phyloP scores from a whole-genome alignment of 2,113 vertebrate genomes.

The Sporophila hypoxantha region DNA sequence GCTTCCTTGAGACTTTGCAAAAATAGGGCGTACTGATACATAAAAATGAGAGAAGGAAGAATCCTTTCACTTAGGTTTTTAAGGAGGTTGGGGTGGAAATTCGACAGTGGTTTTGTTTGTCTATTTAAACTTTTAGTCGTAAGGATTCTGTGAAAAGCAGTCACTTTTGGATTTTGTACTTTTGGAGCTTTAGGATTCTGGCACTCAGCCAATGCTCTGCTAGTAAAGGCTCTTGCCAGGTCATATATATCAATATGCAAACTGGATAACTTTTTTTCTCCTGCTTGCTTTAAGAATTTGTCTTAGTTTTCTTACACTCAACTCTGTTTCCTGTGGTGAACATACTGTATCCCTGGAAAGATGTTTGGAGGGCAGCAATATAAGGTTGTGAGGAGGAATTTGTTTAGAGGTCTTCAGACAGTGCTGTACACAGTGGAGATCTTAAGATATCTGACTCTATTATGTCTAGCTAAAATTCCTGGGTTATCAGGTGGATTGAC shows the following conservation, averaged over 20 bases:
- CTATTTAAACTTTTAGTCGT: not conserved
- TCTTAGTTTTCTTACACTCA: not conserved
- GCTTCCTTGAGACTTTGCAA: not conserved
- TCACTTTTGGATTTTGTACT: not conserved
- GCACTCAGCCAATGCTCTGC: not conserved
- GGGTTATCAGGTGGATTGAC: not conserved
- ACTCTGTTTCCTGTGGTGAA: not conserved
- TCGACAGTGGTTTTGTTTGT: not conserved
- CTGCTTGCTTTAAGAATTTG: not conserved
- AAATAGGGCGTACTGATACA: not conserved
- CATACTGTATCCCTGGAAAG: not conserved
- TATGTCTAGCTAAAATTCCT: not conserved
- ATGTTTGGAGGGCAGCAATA: not conserved
- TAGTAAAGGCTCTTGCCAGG: not conserved
- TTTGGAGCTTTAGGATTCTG: not conserved
- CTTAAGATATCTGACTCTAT: not conserved
- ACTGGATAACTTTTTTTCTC: not conserved
- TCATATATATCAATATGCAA: not conserved
- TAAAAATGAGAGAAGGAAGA: not conserved
- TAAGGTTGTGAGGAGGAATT: not conserved
- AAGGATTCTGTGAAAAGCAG: not conserved
- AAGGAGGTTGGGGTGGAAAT: not conserved
- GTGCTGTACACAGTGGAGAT: not conserved
- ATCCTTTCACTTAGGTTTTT: not conserved
- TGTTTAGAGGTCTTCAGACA: not conserved